phyloP scores from a whole-genome alignment of 2,113 vertebrate species.

The Sander vitreus region DNA sequence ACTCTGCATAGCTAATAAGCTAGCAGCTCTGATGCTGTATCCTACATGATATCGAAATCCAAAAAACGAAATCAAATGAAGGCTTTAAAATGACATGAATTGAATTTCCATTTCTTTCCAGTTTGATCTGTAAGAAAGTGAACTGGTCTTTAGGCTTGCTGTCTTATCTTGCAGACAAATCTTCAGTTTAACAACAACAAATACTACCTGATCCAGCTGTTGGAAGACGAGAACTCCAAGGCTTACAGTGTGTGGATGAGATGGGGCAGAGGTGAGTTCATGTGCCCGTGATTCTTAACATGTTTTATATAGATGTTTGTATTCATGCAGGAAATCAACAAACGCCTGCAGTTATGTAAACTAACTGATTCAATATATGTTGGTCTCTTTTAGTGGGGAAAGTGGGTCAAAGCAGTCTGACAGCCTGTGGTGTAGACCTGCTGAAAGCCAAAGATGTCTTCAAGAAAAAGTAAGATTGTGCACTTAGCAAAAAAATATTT shows the following conservation, averaged over 20 bases:
- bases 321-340: background rate
- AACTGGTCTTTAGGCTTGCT: background rate
- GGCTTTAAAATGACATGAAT: background rate
- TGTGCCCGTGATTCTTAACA: background rate
- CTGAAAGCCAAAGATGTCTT: constrained; percentile 90
- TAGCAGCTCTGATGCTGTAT: background rate
- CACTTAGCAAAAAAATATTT: background rate
- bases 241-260: constrained; percentile 92
- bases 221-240: constrained; percentile 86
- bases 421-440: constrained; percentile 84
- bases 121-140: background rate
- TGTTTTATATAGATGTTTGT: background rate
- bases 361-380: background rate
- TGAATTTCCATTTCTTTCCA: background rate
- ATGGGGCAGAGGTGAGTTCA: constrained; percentile 88
- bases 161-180: constrained; percentile 85
- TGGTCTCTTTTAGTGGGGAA: constrained; percentile 87
- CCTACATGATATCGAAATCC: background rate
- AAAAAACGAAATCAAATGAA: too few species aligned
- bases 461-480: constrained; percentile 87
- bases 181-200: constrained; percentile 95
- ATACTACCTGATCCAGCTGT: constrained; percentile 92
- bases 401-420: constrained; percentile 87
- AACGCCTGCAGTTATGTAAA: background rate
- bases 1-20: background rate